Conservation (phyloP, 1,140 invertebrate genomes). For the Psilanteris sp. region DNA sequence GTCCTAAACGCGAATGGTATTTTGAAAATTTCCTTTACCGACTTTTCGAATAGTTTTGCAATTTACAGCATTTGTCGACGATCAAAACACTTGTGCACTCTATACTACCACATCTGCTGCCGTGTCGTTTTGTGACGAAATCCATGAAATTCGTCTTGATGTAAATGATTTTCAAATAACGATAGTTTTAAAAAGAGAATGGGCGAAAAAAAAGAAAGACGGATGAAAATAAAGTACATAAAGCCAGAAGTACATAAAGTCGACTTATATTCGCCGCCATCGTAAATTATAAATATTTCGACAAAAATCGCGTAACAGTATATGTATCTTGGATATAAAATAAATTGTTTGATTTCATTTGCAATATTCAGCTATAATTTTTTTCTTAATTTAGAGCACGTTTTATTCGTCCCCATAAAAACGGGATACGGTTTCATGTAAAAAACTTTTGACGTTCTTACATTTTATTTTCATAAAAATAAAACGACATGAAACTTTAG, state of each 20-base stretch:
- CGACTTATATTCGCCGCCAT: not conserved
- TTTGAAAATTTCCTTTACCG: constrained; percentile 32
- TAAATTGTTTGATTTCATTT: constrained; percentile 51
- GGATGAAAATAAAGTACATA: constrained; percentile 3
- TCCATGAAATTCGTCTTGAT: constrained; percentile 24
- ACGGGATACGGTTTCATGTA: constrained; percentile 46
- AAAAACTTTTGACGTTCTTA: constrained; percentile 53
- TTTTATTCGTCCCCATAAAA: constrained; percentile 57
- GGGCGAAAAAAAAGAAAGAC: not conserved
- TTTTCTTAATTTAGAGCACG: constrained; percentile 53
- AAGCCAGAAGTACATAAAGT: constrained; percentile 7
- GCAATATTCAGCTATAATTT: constrained; percentile 46
- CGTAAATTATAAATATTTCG: constrained; percentile 35
- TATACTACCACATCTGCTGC: constrained; percentile 24
- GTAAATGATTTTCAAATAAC: constrained; percentile 26
- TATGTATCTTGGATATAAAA: constrained; percentile 18
- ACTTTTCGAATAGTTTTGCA: constrained; percentile 44
- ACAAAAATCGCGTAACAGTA: constrained; percentile 10
- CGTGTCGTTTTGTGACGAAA: constrained; percentile 32
- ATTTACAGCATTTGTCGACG: constrained; percentile 43
- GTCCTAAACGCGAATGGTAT: constrained; percentile 36
- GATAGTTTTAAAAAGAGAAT: constrained; percentile 2
- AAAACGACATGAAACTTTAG: constrained; percentile 38
- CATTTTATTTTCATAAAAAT: constrained; percentile 57
- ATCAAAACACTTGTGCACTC: constrained; percentile 44